Evolutionary conservation across 2,888 invertebrate genomes (phyloP).

Genomic region (Venusia cambrica): DNA sequence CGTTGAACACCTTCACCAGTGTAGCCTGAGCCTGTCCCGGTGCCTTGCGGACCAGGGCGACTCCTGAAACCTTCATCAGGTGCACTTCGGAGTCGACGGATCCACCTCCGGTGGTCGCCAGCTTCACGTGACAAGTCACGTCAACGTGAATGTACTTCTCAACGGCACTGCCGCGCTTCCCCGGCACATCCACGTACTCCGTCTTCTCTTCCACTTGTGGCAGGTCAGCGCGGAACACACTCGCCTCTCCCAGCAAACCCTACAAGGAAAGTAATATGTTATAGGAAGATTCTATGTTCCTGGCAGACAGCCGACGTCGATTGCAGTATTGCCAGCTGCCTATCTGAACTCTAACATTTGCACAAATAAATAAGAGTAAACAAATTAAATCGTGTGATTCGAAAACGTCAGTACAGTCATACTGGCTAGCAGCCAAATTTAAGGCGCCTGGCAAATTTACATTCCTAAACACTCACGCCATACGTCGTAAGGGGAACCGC

Average conservation of each 20-base stretch:
- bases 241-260: conserved; percentile 83
- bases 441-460: conserved; percentile 10
- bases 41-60: conserved; percentile 83
- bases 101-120: conserved; percentile 81
- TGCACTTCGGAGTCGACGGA: conserved; percentile 81
- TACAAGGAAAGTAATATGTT: conserved; percentile 42
- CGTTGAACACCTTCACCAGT: conserved; percentile 82
- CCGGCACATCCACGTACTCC: conserved; percentile 77
- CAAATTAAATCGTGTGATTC: conserved; percentile 32
- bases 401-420: conserved; percentile 15
- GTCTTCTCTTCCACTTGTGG: conserved; percentile 85
- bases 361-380: conserved; percentile 38
- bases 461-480: conserved; percentile 6
- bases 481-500: background rate
- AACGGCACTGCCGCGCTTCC: conserved; percentile 72
- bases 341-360: conserved; percentile 39
- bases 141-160: conserved; percentile 85
- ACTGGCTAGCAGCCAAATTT: conserved; percentile 39
- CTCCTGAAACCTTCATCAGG: conserved; percentile 85
- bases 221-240: conserved; percentile 84
- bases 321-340: conserved; percentile 46
- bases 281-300: conserved; percentile 29
- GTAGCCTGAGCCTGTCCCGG: conserved; percentile 77
- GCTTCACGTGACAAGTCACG: conserved; percentile 84
- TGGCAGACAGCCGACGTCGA: conserved; percentile 45